Conservation (phyloP, 2,797 vertebrate genomes). For the Semaprochilodus insignis region DNA sequence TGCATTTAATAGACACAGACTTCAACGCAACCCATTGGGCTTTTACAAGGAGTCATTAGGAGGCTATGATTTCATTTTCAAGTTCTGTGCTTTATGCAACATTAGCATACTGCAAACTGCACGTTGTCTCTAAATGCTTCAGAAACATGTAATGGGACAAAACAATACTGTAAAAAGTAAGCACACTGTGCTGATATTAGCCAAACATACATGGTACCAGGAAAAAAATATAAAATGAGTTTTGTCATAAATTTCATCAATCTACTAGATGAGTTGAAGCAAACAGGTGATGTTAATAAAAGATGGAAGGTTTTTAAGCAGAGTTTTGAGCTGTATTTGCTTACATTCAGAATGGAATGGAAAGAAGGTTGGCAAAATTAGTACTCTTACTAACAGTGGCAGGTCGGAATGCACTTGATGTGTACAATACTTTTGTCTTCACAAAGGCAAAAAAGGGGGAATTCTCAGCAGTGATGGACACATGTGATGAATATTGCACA, state of each 20-base stretch:
- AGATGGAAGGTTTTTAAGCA: conserved; percentile 41
- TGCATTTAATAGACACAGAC: too few relatives aligned
- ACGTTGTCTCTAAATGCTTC: too few relatives aligned
- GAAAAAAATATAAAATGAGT: conserved; percentile 2
- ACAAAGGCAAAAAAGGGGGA: conserved; percentile 19
- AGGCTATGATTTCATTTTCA: too few relatives aligned
- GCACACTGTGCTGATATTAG: too few relatives aligned
- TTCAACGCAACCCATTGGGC: too few relatives aligned
- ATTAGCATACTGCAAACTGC: too few relatives aligned
- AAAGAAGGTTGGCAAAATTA: background rate
- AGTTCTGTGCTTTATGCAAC: too few relatives aligned
- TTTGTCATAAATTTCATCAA: background rate
- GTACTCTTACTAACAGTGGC: conserved; percentile 43
- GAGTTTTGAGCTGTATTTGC: conserved; percentile 27
- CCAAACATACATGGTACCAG: background rate
- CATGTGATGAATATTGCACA: conserved; percentile 37
- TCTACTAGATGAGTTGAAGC: conserved; percentile 6
- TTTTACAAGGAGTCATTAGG: too few relatives aligned
- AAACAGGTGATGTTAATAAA: too few relatives aligned
- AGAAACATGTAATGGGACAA: too few relatives aligned
- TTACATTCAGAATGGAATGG: background rate
- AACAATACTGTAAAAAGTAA: too few relatives aligned
- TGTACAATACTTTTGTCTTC: conserved; percentile 16
- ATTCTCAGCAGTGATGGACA: conserved; percentile 13
- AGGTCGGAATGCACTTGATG: conserved; percentile 2